Base-by-base conservation (phyloP, 2,113 vertebrate genomes). In the Sterna hirundo region DNA sequence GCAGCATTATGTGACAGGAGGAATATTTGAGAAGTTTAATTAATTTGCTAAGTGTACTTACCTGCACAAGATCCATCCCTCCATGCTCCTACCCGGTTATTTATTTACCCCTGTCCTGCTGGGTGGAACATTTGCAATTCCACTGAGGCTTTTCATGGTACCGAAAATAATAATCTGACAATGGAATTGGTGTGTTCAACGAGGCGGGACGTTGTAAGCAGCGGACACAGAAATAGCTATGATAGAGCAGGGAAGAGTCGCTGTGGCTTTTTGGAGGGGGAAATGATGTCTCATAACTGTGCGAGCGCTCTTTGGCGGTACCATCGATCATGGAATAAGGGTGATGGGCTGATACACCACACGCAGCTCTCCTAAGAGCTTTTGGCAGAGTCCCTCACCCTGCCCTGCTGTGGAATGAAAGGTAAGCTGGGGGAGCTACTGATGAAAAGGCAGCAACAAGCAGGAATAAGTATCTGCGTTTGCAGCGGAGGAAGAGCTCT, bases 1-100 rank as follows among this genome's bases (percentile, higher is more conserved):
- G 0, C 44, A 60, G 16, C 58, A 23, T 22, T 46, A 40, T 0
- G 0, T 42, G 36, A 71, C 68, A 10, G 7, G 25, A 80, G 38
- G 47, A 44, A 26, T n/a, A 40, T 40, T 21, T 25, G 40, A 64
- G 23, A 51, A 60, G n/a, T 68, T 55, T 66, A 55, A 74, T 66
- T 86, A 15, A 60, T 78, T 64, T 79, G 9, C 74, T 78, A 49
- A 36, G 26, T 42, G 19, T 19, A 51, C 42, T n/a, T 66, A 57
- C 15, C 83, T 58, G 38, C 72, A 78, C 19, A 42, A 66, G 38
- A 91, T 19, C 38, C 61, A 51, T 42, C 87, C 30, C 70, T 90
- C 61, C 60, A 40, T 5, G 25, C 11, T 60, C 13, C 29, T 52
- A 27, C 27, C 0, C 1, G 68, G 51, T 38, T 26, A 61, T 27